Evolutionary conservation across 2,888 invertebrate genomes (phyloP).

Genomic region (Reticulitermes lucifugus): DNA sequence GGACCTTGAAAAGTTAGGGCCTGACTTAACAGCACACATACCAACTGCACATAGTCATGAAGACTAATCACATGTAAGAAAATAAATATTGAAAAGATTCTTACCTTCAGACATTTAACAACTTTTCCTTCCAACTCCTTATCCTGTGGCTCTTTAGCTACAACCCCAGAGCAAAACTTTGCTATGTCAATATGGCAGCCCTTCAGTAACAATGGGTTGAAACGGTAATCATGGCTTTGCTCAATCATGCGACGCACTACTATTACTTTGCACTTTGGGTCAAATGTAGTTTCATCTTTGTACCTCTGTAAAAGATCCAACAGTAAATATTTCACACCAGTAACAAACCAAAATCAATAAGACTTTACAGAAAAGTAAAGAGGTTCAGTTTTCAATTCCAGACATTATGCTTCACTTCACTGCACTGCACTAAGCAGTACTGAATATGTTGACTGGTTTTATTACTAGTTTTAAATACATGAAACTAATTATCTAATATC

Average conservation of each 20-base stretch:
- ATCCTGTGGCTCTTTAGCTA: slow-evolving; percentile 64
- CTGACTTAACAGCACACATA: no score
- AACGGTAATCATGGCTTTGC: slow-evolving; percentile 89
- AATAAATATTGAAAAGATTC: background rate
- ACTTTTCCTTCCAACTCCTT: slow-evolving; percentile 86
- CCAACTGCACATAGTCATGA: no score
- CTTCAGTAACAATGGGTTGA: slow-evolving; percentile 86
- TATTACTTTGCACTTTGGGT: slow-evolving; percentile 83
- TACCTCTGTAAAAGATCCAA: slow-evolving; percentile 68
- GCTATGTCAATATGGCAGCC: slow-evolving; percentile 87
- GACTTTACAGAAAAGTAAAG: no score
- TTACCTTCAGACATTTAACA: slow-evolving; percentile 81
- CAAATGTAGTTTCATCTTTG: slow-evolving; percentile 82
- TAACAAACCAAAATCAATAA: background rate
- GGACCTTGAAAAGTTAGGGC: no score
- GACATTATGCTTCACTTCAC: no score
- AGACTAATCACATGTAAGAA: no score
- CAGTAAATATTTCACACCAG: background rate
- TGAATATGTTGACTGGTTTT: no score
- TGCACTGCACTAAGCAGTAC: no score
- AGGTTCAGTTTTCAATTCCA: no score
- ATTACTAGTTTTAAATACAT: no score
- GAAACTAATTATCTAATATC: no score
- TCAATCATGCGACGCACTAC: slow-evolving; percentile 91
- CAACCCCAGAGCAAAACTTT: slow-evolving; percentile 73